Evolutionary conservation across 1,140 invertebrate genomes (phyloP), one percentile per base, ranked within the genome.

Genomic region (Drosophila navojoa): DNA sequence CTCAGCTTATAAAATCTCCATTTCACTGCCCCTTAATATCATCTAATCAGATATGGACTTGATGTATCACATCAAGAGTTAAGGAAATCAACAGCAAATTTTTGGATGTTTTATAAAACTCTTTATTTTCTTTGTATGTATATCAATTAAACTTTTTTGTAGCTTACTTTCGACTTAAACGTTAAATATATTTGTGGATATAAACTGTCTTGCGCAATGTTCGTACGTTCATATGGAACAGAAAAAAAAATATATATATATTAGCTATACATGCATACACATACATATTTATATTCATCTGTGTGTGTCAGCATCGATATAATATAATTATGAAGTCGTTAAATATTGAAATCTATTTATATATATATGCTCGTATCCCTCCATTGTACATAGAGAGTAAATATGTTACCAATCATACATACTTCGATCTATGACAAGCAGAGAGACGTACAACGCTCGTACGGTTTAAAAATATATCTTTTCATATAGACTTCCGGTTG

Each of bases 191-290:
- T n/a, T 15, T 16, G n/a, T 16, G 29, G 5, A 1, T 16, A 53
- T n/a, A 16, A 22, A 3, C 25, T 22, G 29, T 57, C 29, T 53
- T n/a, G 19, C 19, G 19, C 19, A 22, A 22, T 22, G 19, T 22
- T 22, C 19, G 19, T 62, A 7, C 35, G 16, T 27, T 19, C 6
- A 38, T 3, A 25, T 27, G 38, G 4, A 35, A 11, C 35, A 25
- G 25, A 0, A 19, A 62, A 62, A 50, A 52, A 49, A 52, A 29
- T 13, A n/a, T n/a, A n/a, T n/a, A n/a, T n/a, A n/a, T n/a, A 27
- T 13, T 54, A 35, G 10, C 32, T 40, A 40, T 5, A 5, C 29
- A 2, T 29, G n/a, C 6, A 35, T 7, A 32, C n/a, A 27, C 10
- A 29, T 53, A 54, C 3, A 11, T 10, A 35, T 35, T 9, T 27